Evolutionary conservation across 2,797 vertebrate genomes (phyloP), one percentile per base, ranked within the genome.

Genomic region (Microctenopoma lineatum): DNA sequence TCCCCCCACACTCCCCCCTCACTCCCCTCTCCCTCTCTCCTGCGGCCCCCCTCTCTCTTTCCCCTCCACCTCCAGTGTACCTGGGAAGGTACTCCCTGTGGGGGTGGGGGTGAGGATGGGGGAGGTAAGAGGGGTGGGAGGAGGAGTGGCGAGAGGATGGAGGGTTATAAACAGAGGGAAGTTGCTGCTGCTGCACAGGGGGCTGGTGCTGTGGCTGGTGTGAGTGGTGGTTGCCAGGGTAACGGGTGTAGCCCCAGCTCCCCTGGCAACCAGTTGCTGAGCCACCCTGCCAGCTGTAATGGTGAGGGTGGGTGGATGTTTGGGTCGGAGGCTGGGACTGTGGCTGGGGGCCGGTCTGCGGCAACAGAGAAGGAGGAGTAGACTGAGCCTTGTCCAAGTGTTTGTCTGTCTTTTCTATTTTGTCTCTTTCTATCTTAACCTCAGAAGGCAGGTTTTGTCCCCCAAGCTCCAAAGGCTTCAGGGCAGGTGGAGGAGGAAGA

Each of bases 251-350:
- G 60, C 92, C 91, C 94, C 94, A 95, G 80, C 89, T 95, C 72
- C 92, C 92, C 75, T 93, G 92, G 83, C 93, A 93, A 86, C 88
- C 86, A 36, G 92, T 87, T 52, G 90, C 86, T 16, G 92, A 88
- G 79, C 90, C 92, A 75, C 93, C 92, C 79, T 94, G 91, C 94
- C 94, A 94, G 81, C 95, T 96, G 75, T 96, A 94, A 0, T 96
- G 96, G 64, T 97, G 96, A 83, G 97, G 94, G 86, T 94, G 92
- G 69, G 91, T 80, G 59, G 94, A 84, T 34, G 91, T 80, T 57
- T 92, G 90, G 66, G 75, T 64, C 64, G 92, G 91, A 66, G 81
- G 46, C 81, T 90, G 90, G 21, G 90, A 95, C 91, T 89, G 96
- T 65, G 92, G 90, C 92, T 48, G 94, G 78, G 89, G 93, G 91